Base-by-base conservation (phyloP, 2,113 vertebrate species). In the Hypocryptadius cinnamomeus region DNA sequence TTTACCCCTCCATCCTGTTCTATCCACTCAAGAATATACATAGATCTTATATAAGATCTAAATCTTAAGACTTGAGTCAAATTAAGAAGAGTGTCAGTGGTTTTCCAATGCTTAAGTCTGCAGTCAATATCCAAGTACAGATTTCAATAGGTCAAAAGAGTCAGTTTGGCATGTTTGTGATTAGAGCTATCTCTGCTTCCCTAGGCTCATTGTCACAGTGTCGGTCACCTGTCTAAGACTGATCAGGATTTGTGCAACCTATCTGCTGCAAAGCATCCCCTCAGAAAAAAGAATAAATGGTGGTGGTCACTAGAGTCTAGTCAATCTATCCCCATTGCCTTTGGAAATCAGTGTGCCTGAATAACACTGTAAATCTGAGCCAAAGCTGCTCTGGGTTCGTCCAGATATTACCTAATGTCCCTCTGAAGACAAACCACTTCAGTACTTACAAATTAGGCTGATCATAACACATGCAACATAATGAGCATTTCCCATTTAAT, bases 381-480 rank as follows among this genome's bases (percentile, higher is more conserved):
- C 35, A 91, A 57, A 93, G 21, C 8, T 88, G n/a, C 20, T 72
- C 7, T 88, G 24, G 54, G 42, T 68, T 93, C 22, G 3, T 33
- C n/a, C 64, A 74, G 56, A 64, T 73, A 82, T 63, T 59, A 85
- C 54, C 31, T 83, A 44, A 80, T 25, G 27, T 68, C 23, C 44
- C 76, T 78, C 85, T 56, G 50, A 91, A 77, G 45, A 54, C 24
- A 53, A 84, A 47, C 19, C 23, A 37, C 72, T 92, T 65, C 16
- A 80, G 17, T 79, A 56, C 39, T 77, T 91, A 85, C 71, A 94
- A 95, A 81, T 96, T 93, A 92, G 48, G 40, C 27, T 79, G 68
- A 93, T 94, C 78, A 64, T 90, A 85, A 94, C 42, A 68, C 51
- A 76, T 56, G 61, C 51, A 93, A 87, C 79, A 60, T 94, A 95